Percentiles rank a stretch among this genome's conserved stretches.
Conservation (phyloP, 2,113 vertebrate species). For the Taurulus bubalis region DNA sequence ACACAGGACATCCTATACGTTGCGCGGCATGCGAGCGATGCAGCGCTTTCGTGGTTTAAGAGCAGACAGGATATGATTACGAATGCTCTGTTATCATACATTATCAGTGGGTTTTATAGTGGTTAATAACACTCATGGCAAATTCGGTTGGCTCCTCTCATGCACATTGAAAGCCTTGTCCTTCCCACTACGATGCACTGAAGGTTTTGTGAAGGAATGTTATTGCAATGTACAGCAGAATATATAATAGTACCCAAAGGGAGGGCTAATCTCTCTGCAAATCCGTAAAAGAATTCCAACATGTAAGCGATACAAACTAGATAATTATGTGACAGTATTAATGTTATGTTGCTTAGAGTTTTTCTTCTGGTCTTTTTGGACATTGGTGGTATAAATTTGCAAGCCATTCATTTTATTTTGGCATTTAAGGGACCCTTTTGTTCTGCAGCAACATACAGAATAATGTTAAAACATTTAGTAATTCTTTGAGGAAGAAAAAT, state of each 20-base stretch:
- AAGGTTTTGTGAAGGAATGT: background rate
- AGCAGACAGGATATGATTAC: constrained; percentile 18
- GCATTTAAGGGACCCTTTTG: background rate
- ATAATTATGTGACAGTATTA: background rate
- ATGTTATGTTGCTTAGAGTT: background rate
- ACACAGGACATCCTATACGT: background rate
- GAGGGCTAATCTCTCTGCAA: background rate
- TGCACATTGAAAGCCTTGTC: background rate
- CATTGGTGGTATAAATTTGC: background rate
- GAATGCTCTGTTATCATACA: background rate
- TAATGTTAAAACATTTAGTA: constrained; percentile 1
- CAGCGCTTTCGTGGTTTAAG: background rate
- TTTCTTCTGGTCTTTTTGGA: background rate
- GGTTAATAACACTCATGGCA: constrained; percentile 13
- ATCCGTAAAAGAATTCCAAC: background rate
- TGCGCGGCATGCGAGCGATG: background rate
- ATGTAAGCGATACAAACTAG: background rate
- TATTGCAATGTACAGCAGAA: background rate
- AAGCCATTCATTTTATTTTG: background rate
- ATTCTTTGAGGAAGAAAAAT: background rate
- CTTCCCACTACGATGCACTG: background rate
- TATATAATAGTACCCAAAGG: background rate
- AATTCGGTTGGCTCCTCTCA: background rate
- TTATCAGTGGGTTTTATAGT: background rate
- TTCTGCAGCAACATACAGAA: background rate